Conservation (phyloP, 1,140 invertebrate genomes). For the Subanguina moxae region DNA sequence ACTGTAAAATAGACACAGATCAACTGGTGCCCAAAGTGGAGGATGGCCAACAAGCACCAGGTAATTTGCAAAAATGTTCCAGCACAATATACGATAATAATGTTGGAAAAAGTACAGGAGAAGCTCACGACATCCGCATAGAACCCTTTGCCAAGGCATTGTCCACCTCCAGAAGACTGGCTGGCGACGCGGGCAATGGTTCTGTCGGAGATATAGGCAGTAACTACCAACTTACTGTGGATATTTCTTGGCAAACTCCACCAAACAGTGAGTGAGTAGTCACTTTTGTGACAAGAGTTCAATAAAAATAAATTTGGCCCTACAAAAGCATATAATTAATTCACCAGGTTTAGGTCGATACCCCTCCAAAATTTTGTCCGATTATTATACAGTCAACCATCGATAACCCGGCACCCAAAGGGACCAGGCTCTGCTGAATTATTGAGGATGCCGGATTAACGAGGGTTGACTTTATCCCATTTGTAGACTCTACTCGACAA, state of each 20-base stretch:
- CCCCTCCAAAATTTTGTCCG: too few relatives aligned
- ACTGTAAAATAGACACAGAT: slow-evolving; percentile 1
- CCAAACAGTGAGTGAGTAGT: slow-evolving; percentile 49
- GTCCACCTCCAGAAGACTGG: slow-evolving; percentile 10
- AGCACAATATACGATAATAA: too few relatives aligned
- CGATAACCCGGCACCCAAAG: too few relatives aligned
- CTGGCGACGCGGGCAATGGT: background rate
- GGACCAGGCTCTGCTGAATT: too few relatives aligned
- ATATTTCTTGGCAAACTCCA: slow-evolving; percentile 58
- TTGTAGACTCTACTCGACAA: slow-evolving; percentile 43
- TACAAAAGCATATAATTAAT: background rate
- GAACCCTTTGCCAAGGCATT: slow-evolving; percentile 50
- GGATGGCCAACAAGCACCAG: background rate
- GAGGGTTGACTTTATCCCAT: too few relatives aligned
- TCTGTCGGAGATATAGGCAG: background rate
- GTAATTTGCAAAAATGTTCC: too few relatives aligned
- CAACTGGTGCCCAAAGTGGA: background rate
- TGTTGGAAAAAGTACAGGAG: too few relatives aligned
- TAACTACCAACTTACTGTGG: slow-evolving; percentile 51
- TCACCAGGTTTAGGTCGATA: too few relatives aligned
- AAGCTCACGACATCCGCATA: slow-evolving; percentile 55
- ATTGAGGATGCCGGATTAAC: too few relatives aligned
- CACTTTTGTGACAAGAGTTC: background rate
- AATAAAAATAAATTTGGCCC: background rate
- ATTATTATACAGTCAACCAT: too few relatives aligned